phyloP scores from a whole-genome alignment of 2,113 vertebrate species.

The Tachycineta bicolor region DNA sequence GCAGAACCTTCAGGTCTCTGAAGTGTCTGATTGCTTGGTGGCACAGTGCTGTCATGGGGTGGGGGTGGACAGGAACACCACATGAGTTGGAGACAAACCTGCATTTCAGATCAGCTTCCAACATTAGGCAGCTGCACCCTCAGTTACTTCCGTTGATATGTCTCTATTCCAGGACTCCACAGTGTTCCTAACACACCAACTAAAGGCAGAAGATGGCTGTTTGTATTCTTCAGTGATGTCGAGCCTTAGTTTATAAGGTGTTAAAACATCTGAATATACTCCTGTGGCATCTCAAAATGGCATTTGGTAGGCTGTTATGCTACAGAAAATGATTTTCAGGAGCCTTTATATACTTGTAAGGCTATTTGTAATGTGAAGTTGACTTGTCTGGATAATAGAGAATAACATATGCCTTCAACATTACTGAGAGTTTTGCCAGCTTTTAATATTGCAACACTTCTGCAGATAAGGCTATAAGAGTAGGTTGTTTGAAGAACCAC shows the following conservation, averaged over 20 bases:
- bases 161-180: background rate
- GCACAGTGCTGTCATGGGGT: background rate
- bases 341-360: background rate
- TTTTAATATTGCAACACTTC: background rate
- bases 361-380: background rate
- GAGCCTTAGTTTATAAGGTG: background rate
- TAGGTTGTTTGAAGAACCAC: constrained; percentile 5
- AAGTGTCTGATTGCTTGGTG: background rate
- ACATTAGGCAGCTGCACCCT: background rate
- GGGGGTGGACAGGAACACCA: background rate
- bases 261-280: background rate
- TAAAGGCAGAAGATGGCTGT: background rate
- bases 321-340: background rate
- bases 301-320: background rate
- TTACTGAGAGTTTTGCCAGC: background rate
- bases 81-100: fast-evolving
- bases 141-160: background rate
- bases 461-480: constrained; percentile 6
- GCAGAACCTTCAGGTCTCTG: background rate
- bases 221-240: background rate
- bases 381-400: background rate
- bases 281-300: background rate
- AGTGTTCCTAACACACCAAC: background rate
- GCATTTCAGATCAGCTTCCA: background rate
- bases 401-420: background rate